Conservation (phyloP, 2,888 invertebrate species). For the Muscina levida region DNA sequence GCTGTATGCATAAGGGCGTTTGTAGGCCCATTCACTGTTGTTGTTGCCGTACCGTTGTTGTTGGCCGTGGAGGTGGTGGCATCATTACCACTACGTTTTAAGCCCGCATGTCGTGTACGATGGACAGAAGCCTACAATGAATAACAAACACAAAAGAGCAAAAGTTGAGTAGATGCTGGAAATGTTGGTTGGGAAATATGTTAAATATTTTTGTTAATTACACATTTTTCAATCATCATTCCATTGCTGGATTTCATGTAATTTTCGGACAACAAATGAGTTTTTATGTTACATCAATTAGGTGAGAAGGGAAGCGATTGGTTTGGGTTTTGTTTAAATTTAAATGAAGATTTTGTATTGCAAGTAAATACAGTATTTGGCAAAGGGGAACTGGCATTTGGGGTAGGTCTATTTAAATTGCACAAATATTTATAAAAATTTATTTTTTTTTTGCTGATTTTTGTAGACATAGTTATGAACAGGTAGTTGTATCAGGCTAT, state of each 20-base stretch:
- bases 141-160: not conserved
- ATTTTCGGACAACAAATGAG: not conserved
- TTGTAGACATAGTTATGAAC: too few relatives aligned
- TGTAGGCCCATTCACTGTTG: constrained; percentile 58
- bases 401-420: too few relatives aligned
- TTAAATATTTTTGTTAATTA: constrained; percentile 54
- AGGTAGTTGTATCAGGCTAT: too few relatives aligned
- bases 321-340: too few relatives aligned
- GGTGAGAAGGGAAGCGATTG: too few relatives aligned
- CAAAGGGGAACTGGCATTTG: too few relatives aligned
- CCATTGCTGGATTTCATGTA: not conserved
- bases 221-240: constrained; percentile 31
- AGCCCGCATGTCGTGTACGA: constrained; percentile 73
- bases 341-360: too few relatives aligned
- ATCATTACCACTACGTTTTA: constrained; percentile 72
- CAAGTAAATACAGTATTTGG: too few relatives aligned
- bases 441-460: too few relatives aligned
- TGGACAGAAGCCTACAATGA: constrained; percentile 74
- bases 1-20: constrained; percentile 49
- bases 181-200: constrained; percentile 42
- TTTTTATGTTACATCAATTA: too few relatives aligned
- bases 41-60: constrained; percentile 42
- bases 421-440: too few relatives aligned
- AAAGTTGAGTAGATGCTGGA: not conserved
- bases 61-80: constrained; percentile 38